Evolutionary conservation across 2,888 invertebrate genomes (phyloP), one percentile per base, ranked within the genome.

Genomic region (Eretmocerus hayati): DNA sequence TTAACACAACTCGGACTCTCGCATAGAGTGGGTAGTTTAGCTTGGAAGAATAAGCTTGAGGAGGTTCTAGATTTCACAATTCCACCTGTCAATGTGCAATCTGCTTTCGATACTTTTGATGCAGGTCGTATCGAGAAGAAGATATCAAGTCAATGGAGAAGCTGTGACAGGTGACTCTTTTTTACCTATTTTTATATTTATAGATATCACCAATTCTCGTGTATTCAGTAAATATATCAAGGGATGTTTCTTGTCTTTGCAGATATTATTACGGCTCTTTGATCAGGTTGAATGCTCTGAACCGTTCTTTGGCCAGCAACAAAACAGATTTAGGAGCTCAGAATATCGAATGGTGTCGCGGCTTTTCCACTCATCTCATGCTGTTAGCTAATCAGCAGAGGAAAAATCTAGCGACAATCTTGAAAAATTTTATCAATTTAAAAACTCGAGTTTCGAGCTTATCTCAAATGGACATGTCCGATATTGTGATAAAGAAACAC

Each of bases 291-390:
- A 78, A 85, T 41, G 75, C 80, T 15, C 73, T 91, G 19, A 74
- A 80, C 5, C 69, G 74, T 0, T 77, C 81, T 0, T 64, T 88
- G 5, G 73, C 79, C 33, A 78, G 81, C 1, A 87, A 88, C 0
- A 81, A 85, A 21, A 78, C 83, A 58, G 93, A 94, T 60, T 72
- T 95, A 39, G 90, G 90, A 1, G 73, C 82, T 2, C 83, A 81
- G 41, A 88, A 89, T 60, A 80, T 89, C 42, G 91, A 93, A 59
- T 78, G 92, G 42, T 87, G 91, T 61, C 84, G 83, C 67, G 96
- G 96, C 39, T 92, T 85, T 66, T 79, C 88, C 0, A 80, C 83
- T 16, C 87, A 93, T 61, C 72, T 94, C 35, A 77, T 89, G 77
- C 72, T 80, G 53, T 62, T 84, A 39, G 80, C 82, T 1, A 81